phyloP scores from a whole-genome alignment of 2,113 vertebrate genomes.

The Tylochromis polylepis region DNA sequence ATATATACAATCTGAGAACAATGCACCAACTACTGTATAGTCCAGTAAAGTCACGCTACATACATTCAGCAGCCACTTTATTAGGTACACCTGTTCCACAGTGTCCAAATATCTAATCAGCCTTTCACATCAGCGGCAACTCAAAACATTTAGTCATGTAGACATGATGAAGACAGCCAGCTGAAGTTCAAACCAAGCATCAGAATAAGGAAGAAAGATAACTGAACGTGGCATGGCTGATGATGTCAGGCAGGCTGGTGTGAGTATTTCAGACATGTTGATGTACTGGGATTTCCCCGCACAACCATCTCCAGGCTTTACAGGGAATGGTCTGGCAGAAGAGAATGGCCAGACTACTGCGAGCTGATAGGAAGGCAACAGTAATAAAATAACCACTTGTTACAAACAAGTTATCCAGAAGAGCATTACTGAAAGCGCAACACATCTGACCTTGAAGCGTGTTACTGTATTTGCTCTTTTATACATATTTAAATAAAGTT shows the following conservation, averaged over 20 bases:
- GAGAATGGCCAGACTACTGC: background rate
- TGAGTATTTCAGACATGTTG: background rate
- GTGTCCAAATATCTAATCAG: background rate
- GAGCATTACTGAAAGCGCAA: background rate
- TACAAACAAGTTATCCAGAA: background rate
- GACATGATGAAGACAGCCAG: background rate
- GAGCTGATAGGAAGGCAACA: background rate
- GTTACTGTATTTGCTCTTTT: background rate
- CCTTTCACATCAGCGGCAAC: background rate
- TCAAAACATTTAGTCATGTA: background rate
- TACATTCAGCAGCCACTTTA: too few relatives aligned
- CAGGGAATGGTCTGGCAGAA: background rate
- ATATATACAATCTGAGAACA: too few relatives aligned
- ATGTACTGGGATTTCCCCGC: background rate
- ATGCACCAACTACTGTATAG: too few relatives aligned
- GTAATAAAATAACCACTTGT: accelerated
- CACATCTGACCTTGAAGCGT: background rate
- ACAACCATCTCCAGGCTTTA: background rate
- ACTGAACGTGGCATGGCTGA: background rate
- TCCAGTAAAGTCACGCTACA: too few relatives aligned
- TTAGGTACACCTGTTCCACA: too few relatives aligned
- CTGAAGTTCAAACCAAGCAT: background rate
- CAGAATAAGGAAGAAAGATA: background rate
- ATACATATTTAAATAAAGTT: background rate
- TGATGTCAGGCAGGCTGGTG: background rate